Evolutionary conservation across 2,888 invertebrate genomes (phyloP), one percentile per base, ranked within the genome.

Genomic region (Ormyrus thymus): DNA sequence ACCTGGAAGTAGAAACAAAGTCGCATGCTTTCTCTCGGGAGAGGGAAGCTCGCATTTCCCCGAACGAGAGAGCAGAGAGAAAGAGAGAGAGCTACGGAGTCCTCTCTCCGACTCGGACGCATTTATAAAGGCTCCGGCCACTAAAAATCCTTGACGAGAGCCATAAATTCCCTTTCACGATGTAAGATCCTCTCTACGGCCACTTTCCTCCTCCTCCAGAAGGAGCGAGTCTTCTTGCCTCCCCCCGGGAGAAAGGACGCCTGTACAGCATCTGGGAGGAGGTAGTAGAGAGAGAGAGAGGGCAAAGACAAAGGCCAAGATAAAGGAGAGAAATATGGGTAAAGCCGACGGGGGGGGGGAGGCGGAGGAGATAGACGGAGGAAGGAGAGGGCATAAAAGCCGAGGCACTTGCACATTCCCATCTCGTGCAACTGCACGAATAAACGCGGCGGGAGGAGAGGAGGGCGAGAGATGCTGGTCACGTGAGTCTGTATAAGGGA

Each of bases 111-210:
- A 55, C 10, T 48, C 13, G 50, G 6, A 58, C 29, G 61, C 71
- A 71, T 59, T 76, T 76, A 77, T 73, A 76, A 80, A 77, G 62
- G 53, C 51, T 13, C 7, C 46, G 66, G 61, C 72, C 48, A 81
- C 78, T 76, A 73, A 79, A 81, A 81, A 76, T 81, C 69, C 73
- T 81, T 79, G 81, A 81, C 73, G 78, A 79, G 76, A 53, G 76
- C 70, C 71, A 69, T 81, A 81, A 81, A 81, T 81, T 78, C 61
- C 65, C 65, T 77, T 80, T 77, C 73, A 73, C 65, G 69, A 69
- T 59, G 73, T 59, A 69, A 51, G 69, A 76, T 61, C 80, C 29
- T 59, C 46, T 59, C 68, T 66, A 61, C 46, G 45, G 13, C 7
- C 10, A 13, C 13, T 58, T 43, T 59, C 13, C 46, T 48, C 29